Evolutionary conservation across 2,113 vertebrate genomes (phyloP).

Genomic region (Stegastes partitus): DNA sequence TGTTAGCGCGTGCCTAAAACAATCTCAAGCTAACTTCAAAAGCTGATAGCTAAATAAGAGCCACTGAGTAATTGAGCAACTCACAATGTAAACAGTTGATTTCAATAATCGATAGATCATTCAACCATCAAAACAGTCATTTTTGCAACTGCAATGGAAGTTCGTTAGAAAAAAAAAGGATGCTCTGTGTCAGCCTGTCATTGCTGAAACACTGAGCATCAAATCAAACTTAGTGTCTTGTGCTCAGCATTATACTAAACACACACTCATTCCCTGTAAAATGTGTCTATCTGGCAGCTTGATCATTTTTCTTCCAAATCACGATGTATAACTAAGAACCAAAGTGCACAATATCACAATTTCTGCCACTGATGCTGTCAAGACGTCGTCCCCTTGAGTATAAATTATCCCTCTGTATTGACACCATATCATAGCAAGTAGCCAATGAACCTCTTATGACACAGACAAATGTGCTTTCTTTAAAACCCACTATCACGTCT

Average conservation of each 20-base stretch:
- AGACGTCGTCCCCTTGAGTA: conserved; percentile 4
- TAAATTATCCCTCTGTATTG: conserved; percentile 16
- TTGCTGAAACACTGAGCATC: too few relatives aligned
- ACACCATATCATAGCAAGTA: conserved; percentile 17
- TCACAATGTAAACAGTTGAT: too few relatives aligned
- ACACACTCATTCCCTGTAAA: neutral
- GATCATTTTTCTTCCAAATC: neutral
- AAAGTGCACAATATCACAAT: neutral
- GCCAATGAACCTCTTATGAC: conserved; percentile 29
- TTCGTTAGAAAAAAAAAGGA: neutral
- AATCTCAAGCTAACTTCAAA: too few relatives aligned
- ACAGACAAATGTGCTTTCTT: conserved; percentile 6
- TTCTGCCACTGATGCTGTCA: conserved; percentile 17
- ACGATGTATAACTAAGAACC: conserved; percentile 2
- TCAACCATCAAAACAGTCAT: too few relatives aligned
- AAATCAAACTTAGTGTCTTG: neutral
- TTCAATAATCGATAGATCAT: too few relatives aligned
- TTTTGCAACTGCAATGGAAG: neutral
- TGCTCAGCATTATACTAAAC: conserved; percentile 5
- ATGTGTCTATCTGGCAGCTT: neutral
- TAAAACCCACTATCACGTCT: conserved; percentile 1
- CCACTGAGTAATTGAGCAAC: too few relatives aligned
- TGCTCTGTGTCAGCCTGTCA: too few relatives aligned
- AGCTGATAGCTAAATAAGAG: too few relatives aligned
- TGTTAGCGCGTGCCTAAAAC: too few relatives aligned